Percentiles rank a stretch among this genome's conserved stretches.
Evolutionary conservation across 2,797 vertebrate species (phyloP).

Genomic region (Periparus ater): DNA sequence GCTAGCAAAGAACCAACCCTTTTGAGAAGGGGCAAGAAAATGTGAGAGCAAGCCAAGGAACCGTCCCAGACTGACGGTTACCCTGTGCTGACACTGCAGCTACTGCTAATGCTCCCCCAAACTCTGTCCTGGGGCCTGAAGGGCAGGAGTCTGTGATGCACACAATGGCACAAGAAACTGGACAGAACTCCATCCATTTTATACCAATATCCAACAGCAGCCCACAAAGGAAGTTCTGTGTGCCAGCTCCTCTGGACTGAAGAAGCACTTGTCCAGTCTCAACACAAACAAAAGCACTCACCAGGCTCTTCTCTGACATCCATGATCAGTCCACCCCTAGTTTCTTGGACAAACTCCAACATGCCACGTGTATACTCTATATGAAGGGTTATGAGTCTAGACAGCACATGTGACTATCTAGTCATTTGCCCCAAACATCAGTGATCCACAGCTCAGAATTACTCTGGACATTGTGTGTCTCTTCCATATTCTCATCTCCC

Average conservation of each 20-base stretch:
- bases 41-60: background rate
- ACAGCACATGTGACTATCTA: background rate
- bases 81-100: rapidly evolving
- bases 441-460: background rate
- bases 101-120: background rate
- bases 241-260: background rate
- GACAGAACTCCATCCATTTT: background rate
- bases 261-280: background rate
- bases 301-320: background rate
- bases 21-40: background rate
- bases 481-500: background rate
- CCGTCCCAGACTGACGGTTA: background rate
- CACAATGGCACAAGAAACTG: background rate
- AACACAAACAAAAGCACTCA: background rate
- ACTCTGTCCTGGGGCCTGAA: background rate
- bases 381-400: rapidly evolving
- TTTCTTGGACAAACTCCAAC: background rate
- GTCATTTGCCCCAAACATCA: background rate
- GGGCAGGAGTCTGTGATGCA: background rate
- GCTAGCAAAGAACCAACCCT: background rate
- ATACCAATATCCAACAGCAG: background rate
- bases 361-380: background rate
- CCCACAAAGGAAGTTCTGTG: background rate
- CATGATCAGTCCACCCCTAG: background rate
- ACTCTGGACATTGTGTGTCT: background rate